Evolutionary conservation across 2,113 vertebrate genomes (phyloP), one percentile per base, ranked within the genome.

Genomic region (Elachura formosa): DNA sequence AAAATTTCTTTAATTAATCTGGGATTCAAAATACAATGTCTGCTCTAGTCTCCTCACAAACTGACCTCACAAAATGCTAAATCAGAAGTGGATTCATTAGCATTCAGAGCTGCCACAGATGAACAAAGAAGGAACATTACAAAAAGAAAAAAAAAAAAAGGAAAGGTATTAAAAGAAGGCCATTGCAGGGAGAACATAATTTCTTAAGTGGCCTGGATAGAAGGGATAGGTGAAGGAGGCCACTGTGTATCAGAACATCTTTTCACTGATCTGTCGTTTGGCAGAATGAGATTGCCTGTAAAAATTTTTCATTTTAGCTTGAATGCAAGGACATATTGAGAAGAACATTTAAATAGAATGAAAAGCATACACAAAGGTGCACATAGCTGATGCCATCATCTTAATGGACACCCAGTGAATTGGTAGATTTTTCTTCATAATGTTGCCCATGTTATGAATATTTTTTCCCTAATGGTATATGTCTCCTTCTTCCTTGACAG

Each of bases 101-200:
- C 94, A 93, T 97, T 97, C 94, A 94, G 56, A 79, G 45, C 61
- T 41, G 84, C 34, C 2, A 4, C 26, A 73, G 58, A 80, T 1
- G 48, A 83, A 90, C 92, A 96, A 94, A 91, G 64, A 12, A 86
- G 19, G 80, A 91, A 94, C 85, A 87, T 43, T 80, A 61, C 29
- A 64, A 55, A 95, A 97, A 95, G 94, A 84, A 88, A 94, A 89
- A 88, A 97, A 95, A 94, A 84, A 88, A 94, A 89, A 88, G 10
- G 52, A 89, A 74, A 64, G 48, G 33, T 85, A 96, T 79, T 94
- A 95, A 95, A 94, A 85, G 80, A 87, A 84, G 69, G 88, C 14
- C 84, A 92, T 56, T 89, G 48, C 84, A 21, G 59, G 63, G 63
- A 87, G 38, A 84, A 93, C 75, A 69, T 90, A 93, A 97, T 96